These are phyloP conservation scores for Lagocephalus sceleratus DNA, from an alignment of 2,797 vertebrate species.

Conservation along the genomic window DNA sequence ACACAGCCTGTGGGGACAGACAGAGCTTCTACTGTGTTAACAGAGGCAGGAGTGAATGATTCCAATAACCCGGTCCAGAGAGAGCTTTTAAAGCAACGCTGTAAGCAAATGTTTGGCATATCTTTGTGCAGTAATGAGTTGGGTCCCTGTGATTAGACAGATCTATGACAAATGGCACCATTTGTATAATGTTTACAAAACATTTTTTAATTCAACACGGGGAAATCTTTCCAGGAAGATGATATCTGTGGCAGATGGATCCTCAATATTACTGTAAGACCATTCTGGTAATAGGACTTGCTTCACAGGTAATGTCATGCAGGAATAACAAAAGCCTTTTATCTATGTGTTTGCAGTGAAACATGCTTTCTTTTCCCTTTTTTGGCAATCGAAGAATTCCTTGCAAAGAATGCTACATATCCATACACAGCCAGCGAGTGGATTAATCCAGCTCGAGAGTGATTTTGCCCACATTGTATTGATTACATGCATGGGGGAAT, in stretches of 20 bases:
- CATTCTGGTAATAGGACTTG: conserved; percentile 32
- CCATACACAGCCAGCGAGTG: conserved; percentile 43
- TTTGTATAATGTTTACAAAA: conserved; percentile 54
- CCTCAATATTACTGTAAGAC: conserved; percentile 43
- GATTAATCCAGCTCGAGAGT: conserved; percentile 63
- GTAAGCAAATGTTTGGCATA: conserved; percentile 57
- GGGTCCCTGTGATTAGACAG: conserved; percentile 55
- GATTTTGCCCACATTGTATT: conserved; percentile 62
- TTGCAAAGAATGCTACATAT: conserved; percentile 46
- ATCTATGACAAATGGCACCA: conserved; percentile 55
- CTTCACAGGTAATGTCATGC: conserved; percentile 42
- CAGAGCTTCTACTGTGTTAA: conserved; percentile 31
- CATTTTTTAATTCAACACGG: conserved; percentile 21
- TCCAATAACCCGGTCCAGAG: conserved; percentile 51
- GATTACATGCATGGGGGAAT: conserved; percentile 62
- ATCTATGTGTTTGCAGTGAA: conserved; percentile 33
- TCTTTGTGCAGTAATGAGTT: conserved; percentile 54
- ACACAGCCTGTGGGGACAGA: conserved; percentile 36
- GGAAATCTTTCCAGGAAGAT: conserved; percentile 39
- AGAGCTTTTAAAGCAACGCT: conserved; percentile 49
- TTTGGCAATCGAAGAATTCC: conserved; percentile 48
- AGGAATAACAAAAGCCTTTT: conserved; percentile 28
- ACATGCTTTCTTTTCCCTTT: conserved; percentile 22
- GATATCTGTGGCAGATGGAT: conserved; percentile 41
- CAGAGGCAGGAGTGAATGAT: conserved; percentile 39